A percentile compares a stretch with the other conserved stretches of the same genome.
Evolutionary conservation across 2,113 vertebrate species (phyloP).

Genomic region (Passer montanus): DNA sequence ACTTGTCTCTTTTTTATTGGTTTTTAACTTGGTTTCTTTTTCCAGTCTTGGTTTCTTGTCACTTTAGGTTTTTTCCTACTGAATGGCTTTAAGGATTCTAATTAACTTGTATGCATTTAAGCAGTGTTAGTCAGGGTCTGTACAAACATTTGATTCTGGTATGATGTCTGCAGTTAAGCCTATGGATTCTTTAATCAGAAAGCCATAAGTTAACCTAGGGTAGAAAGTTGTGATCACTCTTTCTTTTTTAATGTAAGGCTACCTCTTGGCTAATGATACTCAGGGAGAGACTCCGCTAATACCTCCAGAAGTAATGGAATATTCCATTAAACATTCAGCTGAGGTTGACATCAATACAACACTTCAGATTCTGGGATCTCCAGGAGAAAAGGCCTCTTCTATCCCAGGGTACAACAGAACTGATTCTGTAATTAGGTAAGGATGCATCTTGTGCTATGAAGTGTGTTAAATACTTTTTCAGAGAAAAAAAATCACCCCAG

Average conservation of each 20-base stretch:
- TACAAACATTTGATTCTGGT: background rate
- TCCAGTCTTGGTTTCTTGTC: background rate
- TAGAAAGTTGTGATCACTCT: constrained; percentile 77
- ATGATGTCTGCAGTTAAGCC: background rate
- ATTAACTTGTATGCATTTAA: background rate
- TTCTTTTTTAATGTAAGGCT: constrained; percentile 84
- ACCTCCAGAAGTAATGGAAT: constrained; percentile 98
- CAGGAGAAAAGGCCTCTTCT: constrained; percentile 96
- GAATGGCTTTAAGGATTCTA: background rate
- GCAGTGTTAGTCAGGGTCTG: background rate
- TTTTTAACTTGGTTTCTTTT: background rate
- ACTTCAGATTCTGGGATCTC: constrained; percentile 96
- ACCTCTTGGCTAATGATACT: constrained; percentile 97
- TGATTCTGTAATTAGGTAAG: constrained; percentile 97
- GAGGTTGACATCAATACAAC: constrained; percentile 99
- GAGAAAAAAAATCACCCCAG: background rate
- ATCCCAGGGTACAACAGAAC: constrained; percentile 98
- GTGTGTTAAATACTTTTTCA: background rate
- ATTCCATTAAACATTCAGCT: constrained; percentile 96
- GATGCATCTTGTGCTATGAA: background rate
- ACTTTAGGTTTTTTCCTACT: background rate
- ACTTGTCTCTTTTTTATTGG: background rate
- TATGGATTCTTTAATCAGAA: background rate
- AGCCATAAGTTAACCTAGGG: constrained; percentile 50
- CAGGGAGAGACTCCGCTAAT: constrained; percentile 98